Percentiles rank a stretch among this genome's conserved stretches.
phyloP scores from a whole-genome alignment of 2,888 invertebrate genomes.

The Ophion ellenae region DNA sequence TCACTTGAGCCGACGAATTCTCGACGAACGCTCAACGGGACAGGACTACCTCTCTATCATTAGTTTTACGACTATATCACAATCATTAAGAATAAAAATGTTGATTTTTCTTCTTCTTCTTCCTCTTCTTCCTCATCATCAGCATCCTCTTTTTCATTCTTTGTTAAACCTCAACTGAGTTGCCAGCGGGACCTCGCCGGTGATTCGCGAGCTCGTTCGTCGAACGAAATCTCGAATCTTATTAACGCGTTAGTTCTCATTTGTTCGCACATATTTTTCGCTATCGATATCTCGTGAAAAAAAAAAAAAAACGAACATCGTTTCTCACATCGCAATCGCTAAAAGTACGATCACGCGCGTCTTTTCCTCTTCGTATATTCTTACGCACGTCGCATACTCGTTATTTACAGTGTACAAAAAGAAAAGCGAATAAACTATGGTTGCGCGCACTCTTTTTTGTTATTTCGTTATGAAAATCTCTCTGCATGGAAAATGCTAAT shows the following conservation, averaged over 20 bases:
- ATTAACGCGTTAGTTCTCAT: conserved; percentile 27
- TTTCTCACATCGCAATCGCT: conserved; percentile 59
- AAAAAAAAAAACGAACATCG: conserved; percentile 30
- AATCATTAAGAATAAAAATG: conserved; percentile 76
- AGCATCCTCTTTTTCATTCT: conserved; percentile 38
- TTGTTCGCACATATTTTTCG: conserved; percentile 28
- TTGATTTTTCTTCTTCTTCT: conserved; percentile 67
- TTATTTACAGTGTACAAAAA: conserved; percentile 75
- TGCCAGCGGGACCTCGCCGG: conserved; percentile 41
- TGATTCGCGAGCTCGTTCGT: conserved; percentile 20
- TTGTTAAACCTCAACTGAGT: conserved; percentile 51
- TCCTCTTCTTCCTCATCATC: conserved; percentile 3
- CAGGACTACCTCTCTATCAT: conserved; percentile 69
- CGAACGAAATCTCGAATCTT: conserved; percentile 17
- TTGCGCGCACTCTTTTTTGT: conserved; percentile 58
- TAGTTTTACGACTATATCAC: conserved; percentile 77
- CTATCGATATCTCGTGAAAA: conserved; percentile 49
- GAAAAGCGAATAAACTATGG: conserved; percentile 61
- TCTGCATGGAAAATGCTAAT: conserved; percentile 53
- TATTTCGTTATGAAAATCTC: conserved; percentile 70
- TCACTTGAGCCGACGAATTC: conserved; percentile 50
- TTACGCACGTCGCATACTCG: conserved; percentile 53
- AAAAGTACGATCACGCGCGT: conserved; percentile 66
- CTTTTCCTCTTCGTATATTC: conserved; percentile 62
- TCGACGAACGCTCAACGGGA: conserved; percentile 54